A percentile compares a stretch with the other conserved stretches of the same genome.
Conservation (phyloP, 2,797 vertebrate species). For the Falco columbarius region DNA sequence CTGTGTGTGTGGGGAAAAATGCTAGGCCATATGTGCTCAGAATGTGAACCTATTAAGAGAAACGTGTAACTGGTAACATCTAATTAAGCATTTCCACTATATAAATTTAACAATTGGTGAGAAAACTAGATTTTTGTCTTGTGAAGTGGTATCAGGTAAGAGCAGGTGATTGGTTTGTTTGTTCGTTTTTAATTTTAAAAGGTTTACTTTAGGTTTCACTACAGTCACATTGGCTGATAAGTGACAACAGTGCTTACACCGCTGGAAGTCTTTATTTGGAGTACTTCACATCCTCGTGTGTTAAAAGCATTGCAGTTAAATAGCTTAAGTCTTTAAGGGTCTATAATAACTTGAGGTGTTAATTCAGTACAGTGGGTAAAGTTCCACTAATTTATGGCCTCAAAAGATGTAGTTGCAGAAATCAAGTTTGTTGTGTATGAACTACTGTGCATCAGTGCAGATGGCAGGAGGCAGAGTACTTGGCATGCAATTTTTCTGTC, state of each 20-base stretch:
- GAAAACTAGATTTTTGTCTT: neutral
- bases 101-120: neutral
- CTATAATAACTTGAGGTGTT: neutral
- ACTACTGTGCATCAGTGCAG: neutral
- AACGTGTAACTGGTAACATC: neutral
- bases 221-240: neutral
- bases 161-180: neutral
- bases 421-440: neutral
- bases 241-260: neutral
- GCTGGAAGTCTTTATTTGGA: neutral
- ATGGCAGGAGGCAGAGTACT: constrained; percentile 13
- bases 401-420: neutral
- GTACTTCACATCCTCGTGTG: neutral
- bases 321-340: neutral
- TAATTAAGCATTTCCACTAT: neutral
- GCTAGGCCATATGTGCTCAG: neutral
- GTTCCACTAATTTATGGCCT: neutral
- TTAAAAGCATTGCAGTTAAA: neutral
- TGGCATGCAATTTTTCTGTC: constrained; percentile 37
- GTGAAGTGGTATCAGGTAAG: neutral
- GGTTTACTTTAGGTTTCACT: neutral
- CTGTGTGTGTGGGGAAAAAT: neutral
- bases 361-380: neutral
- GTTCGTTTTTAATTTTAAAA: neutral
- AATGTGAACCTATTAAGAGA: neutral